These are phyloP conservation scores for Hipparchia sbordonii DNA, from an alignment of 2,888 invertebrate genomes.

Conservation along the genomic window DNA sequence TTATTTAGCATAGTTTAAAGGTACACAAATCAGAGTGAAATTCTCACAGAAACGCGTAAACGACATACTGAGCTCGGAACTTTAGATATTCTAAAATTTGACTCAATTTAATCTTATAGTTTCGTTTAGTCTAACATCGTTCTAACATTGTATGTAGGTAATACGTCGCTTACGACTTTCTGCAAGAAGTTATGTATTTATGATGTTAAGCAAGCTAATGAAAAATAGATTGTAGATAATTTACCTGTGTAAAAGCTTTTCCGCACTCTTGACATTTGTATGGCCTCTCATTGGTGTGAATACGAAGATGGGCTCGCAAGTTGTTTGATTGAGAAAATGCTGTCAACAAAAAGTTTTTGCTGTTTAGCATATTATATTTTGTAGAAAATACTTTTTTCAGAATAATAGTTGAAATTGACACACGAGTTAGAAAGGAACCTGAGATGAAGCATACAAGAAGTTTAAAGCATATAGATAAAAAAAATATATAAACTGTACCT, in stretches of 20 bases:
- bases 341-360: conserved; percentile 44
- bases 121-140: too few relatives aligned
- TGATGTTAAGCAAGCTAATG: background rate
- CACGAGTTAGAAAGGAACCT: too few relatives aligned
- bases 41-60: too few relatives aligned
- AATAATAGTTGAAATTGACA: too few relatives aligned
- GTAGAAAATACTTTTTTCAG: conserved; percentile 19
- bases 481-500: conserved; percentile 52
- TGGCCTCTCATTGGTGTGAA: conserved; percentile 79
- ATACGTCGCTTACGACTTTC: background rate
- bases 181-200: background rate
- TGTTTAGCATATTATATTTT: too few relatives aligned
- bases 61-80: too few relatives aligned
- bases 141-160: background rate
- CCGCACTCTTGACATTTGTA: conserved; percentile 79
- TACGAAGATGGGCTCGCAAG: conserved; percentile 76
- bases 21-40: too few relatives aligned
- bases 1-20: too few relatives aligned
- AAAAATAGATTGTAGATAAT: background rate
- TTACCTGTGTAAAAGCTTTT: conserved; percentile 79
- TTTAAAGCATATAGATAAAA: background rate
- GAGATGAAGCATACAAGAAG: too few relatives aligned
- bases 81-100: too few relatives aligned
- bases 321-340: conserved; percentile 81
- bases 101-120: too few relatives aligned